Evolutionary conservation across 2,797 vertebrate genomes (phyloP), one percentile per base, ranked within the genome.

Genomic region (Chelidonichthys spinosus): DNA sequence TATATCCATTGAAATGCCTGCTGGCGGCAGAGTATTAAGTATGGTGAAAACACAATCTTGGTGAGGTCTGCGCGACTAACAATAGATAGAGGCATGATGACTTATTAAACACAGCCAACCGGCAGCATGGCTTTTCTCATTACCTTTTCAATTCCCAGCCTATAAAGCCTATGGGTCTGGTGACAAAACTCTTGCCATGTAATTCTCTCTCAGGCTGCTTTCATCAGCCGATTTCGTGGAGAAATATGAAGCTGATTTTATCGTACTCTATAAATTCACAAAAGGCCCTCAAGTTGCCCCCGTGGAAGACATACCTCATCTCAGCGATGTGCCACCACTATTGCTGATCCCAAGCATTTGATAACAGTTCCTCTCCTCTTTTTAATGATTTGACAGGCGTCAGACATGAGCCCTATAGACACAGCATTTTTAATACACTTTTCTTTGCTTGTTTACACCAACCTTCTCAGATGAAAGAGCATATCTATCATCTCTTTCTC

Each of bases 241-340:
- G 93, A 93, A 95, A 94, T 94, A 95, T 95, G 93, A 94, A 93
- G 91, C 91, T 61, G 94, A 95, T 96, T 94, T 94, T 93, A 95
- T 95, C 93, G 82, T 49, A 80, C 91, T 93, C 92, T 94, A 93
- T 96, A 93, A 92, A 95, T 93, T 87, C 89, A 92, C 86, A 95
- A 95, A 95, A 93, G 92, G 86, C 88, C 91, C 90, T 94, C 92
- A 91, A 93, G 93, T 94, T 94, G 94, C 85, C 93, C 91, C 83
- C 90, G 89, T 85, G 89, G 93, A 94, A 95, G 93, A 87, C 92
- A 94, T 93, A 90, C 81, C 94, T 89, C 92, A 90, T 93, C 92
- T 84, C 89, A 87, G 82, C 89, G 90, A 84, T 92, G 93, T 90
- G 91, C 89, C 91, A 84, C 84, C 80, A 85, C 90, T 95, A 94